phyloP scores from a whole-genome alignment of 2,888 invertebrate genomes.

The Neoscelio sp. region DNA sequence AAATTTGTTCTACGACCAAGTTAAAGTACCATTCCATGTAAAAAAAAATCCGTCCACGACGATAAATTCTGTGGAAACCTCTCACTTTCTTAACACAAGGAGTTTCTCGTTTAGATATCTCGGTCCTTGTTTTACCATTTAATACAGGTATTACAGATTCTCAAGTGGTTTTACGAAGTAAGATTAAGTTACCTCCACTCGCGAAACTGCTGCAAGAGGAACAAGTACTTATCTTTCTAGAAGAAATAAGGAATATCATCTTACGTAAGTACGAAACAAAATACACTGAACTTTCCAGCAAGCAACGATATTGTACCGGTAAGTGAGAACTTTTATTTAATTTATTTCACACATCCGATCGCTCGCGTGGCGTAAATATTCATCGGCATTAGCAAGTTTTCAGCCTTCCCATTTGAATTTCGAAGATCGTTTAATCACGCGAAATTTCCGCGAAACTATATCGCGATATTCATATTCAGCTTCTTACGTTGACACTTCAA shows the following conservation, averaged over 20 bases:
- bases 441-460: too few relatives aligned
- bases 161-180: conserved; percentile 64
- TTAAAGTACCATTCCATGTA: conserved; percentile 29
- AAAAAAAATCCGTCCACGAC: conserved; percentile 16
- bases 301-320: conserved; percentile 41
- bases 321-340: conserved; percentile 36
- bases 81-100: conserved; percentile 42
- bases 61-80: conserved; percentile 41
- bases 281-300: conserved; percentile 58
- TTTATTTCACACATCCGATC: conserved; percentile 39
- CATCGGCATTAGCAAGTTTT: conserved; percentile 4
- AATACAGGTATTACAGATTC: conserved; percentile 67
- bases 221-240: conserved; percentile 64
- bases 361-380: conserved; percentile 21
- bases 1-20: conserved; percentile 37
- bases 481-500: too few relatives aligned
- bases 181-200: conserved; percentile 65
- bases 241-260: conserved; percentile 65
- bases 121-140: conserved; percentile 66
- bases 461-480: too few relatives aligned
- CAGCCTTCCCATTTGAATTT: background rate
- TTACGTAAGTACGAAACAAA: conserved; percentile 63
- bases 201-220: conserved; percentile 61
- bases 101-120: conserved; percentile 42
- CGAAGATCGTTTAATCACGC: background rate